Evolutionary conservation across 2,888 invertebrate genomes (phyloP), one percentile per base, ranked within the genome.

Genomic region (Siphlonurus alternatus): DNA sequence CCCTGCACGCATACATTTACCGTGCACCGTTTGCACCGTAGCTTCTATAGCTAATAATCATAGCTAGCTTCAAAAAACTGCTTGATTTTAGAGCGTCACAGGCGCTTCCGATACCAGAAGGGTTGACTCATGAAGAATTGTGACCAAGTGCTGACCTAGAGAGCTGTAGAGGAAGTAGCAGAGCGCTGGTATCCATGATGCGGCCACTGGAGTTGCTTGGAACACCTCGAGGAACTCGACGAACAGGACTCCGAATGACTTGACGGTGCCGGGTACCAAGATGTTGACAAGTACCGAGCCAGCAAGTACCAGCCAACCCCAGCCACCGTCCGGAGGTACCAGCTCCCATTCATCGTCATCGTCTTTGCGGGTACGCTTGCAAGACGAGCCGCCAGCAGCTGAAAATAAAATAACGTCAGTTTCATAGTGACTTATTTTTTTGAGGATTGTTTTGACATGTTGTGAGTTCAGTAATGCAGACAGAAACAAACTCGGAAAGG

Each of bases 91-190:
- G n/a, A n/a, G n/a, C n/a, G n/a, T n/a, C n/a, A n/a, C n/a, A n/a
- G n/a, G n/a, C n/a, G n/a, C n/a, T n/a, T n/a, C n/a, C n/a, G n/a
- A n/a, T n/a, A n/a, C n/a, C n/a, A n/a, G n/a, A n/a, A n/a, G n/a
- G n/a, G n/a, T n/a, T n/a, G n/a, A n/a, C n/a, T n/a, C n/a, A n/a
- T n/a, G n/a, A n/a, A n/a, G n/a, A n/a, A n/a, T n/a, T n/a, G n/a
- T n/a, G n/a, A n/a, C n/a, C n/a, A n/a, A n/a, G 60, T 64, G 71
- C 79, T 80, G 75, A 90, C 91, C 91, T 73, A 91, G 79, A 69
- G 91, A 91, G 75, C 90, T 91, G 79, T 91, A 92, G 2, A 92
- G 79, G 74, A 91, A 92, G 74, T 92, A 92, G 72, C 91, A 91
- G 5, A 92, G 75, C 0, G 91, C 89, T n/a, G 90, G 90, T 69